A percentile compares a stretch with the other conserved stretches of the same genome.
These are phyloP conservation scores for Scomber scombrus DNA, from an alignment of 2,113 vertebrate species.

Conservation along the genomic window DNA sequence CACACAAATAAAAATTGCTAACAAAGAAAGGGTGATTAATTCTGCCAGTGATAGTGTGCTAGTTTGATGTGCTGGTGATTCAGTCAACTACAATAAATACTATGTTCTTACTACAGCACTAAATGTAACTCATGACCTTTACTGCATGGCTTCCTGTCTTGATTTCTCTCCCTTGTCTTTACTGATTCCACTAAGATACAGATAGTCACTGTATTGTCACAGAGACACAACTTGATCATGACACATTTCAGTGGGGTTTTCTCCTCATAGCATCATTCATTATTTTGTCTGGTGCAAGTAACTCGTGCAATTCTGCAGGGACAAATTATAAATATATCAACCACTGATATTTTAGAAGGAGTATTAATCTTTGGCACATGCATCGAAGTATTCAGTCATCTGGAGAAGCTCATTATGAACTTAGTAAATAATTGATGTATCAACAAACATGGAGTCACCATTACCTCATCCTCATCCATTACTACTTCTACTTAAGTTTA, in stretches of 20 bases:
- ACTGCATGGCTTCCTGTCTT: not conserved
- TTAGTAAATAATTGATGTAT: constrained; percentile 28
- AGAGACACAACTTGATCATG: not conserved
- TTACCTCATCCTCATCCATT: not conserved
- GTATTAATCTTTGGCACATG: constrained; percentile 31
- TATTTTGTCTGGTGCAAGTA: constrained; percentile 12
- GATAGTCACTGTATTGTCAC: not conserved
- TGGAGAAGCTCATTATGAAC: constrained; percentile 34
- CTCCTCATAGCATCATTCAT: constrained; percentile 26
- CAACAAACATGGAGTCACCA: not conserved
- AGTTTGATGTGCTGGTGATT: constrained; percentile 8
- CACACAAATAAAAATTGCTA: constrained; percentile 57
- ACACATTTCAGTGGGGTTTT: constrained; percentile 36
- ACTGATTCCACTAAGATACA: constrained; percentile 7
- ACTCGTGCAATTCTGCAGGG: constrained; percentile 24
- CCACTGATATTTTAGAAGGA: constrained; percentile 52
- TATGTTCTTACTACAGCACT: not conserved
- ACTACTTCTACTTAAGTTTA: no score
- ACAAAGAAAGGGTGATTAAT: constrained; percentile 48
- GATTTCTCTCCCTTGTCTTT: not conserved
- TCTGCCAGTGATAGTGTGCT: constrained; percentile 1
- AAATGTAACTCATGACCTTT: constrained; percentile 24
- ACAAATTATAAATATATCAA: constrained; percentile 39
- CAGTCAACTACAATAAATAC: not conserved
- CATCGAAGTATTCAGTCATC: constrained; percentile 31